phyloP scores from a whole-genome alignment of 2,797 vertebrate species.

The Cygnus olor region DNA sequence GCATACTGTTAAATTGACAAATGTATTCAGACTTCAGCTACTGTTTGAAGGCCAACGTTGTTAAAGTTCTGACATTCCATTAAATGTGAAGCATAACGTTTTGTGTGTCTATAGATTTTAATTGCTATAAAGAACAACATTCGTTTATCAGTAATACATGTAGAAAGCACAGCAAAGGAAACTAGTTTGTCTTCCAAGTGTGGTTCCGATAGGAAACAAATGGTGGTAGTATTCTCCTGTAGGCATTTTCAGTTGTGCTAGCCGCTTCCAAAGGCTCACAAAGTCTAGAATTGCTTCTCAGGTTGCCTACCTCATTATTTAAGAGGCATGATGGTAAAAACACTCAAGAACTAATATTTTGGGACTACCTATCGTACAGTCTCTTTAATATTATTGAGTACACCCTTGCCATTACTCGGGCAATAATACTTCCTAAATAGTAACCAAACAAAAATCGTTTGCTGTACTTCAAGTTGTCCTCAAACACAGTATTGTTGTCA shows the following conservation, averaged over 20 bases:
- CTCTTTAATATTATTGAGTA: not conserved
- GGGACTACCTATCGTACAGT: not conserved
- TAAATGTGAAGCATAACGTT: constrained; percentile 58
- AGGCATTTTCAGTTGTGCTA: not conserved
- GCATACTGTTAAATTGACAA: constrained; percentile 13
- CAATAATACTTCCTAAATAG: not conserved
- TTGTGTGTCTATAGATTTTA: constrained; percentile 56
- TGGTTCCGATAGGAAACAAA: not conserved
- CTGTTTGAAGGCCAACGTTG: constrained; percentile 63
- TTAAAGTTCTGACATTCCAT: constrained; percentile 70
- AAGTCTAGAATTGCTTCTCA: not conserved
- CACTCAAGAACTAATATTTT: not conserved
- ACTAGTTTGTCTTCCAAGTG: not conserved
- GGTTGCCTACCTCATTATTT: not conserved
- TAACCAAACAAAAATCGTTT: not conserved
- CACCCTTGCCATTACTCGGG: not conserved
- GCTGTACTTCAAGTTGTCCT: not conserved
- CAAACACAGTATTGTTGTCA: not conserved
- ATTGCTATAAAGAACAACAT: constrained; percentile 18
- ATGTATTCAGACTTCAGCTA: constrained; percentile 61
- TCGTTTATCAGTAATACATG: not conserved
- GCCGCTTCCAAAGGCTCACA: not conserved
- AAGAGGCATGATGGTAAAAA: not conserved
- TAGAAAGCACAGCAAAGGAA: constrained; percentile 12
- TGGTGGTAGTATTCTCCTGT: not conserved